Conservation (phyloP, 2,888 invertebrate species). For the Dicycla oo region DNA sequence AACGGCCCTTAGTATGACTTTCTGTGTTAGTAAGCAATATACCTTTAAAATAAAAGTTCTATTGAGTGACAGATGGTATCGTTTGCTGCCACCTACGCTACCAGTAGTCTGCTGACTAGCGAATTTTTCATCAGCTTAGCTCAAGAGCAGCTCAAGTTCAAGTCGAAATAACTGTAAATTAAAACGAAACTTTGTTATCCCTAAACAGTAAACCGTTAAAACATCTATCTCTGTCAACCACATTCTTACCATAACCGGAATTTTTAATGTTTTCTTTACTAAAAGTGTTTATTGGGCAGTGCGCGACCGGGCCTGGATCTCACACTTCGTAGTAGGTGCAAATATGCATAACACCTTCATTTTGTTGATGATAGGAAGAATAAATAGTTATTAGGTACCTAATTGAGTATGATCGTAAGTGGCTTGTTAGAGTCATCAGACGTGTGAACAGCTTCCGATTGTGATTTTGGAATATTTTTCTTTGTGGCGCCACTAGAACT, state of each 20-base stretch:
- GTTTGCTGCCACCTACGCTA: too few relatives aligned
- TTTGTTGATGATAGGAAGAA: constrained; percentile 20
- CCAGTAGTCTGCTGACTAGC: not conserved
- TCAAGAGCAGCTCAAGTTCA: not conserved
- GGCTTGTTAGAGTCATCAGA: constrained; percentile 27
- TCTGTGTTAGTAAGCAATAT: too few relatives aligned
- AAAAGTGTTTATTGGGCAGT: constrained; percentile 51
- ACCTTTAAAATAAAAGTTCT: too few relatives aligned
- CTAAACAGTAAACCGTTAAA: constrained; percentile 26
- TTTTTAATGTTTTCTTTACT: constrained; percentile 43
- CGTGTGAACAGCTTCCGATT: constrained; percentile 16
- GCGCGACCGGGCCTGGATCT: constrained; percentile 46
- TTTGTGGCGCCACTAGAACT: constrained; percentile 10
- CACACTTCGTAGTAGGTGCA: constrained; percentile 49
- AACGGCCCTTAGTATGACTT: too few relatives aligned
- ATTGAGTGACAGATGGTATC: too few relatives aligned
- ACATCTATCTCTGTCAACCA: constrained; percentile 25
- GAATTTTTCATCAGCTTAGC: not conserved
- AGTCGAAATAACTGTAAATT: not conserved
- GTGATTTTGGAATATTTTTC: not conserved
- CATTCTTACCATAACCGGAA: constrained; percentile 36
- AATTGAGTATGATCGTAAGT: constrained; percentile 43
- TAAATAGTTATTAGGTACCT: constrained; percentile 26
- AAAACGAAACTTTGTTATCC: constrained; percentile 1
- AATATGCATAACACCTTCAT: constrained; percentile 47